Conservation (phyloP, 1,140 invertebrate species). For the Phthorimaea operculella region DNA sequence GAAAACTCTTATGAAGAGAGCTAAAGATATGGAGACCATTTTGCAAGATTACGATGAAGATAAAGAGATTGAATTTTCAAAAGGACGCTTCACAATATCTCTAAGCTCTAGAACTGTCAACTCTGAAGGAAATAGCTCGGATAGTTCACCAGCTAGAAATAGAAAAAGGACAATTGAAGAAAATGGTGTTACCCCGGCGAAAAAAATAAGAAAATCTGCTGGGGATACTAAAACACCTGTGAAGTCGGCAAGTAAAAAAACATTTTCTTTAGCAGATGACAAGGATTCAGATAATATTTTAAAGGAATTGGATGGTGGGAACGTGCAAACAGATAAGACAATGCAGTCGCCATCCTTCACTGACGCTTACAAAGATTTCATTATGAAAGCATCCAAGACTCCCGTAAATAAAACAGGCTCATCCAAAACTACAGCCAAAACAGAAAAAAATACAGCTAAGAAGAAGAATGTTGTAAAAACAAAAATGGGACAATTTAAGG, state of each 20-base stretch:
- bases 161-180: not conserved
- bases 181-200: not conserved
- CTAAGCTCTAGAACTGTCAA: conserved; percentile 4
- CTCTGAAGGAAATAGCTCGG: not conserved
- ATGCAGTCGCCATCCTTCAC: conserved; percentile 10
- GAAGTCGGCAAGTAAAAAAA: not conserved
- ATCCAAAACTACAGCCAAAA: conserved; percentile 12
- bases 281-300: conserved; percentile 11
- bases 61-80: conserved; percentile 4
- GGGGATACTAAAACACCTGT: not conserved
- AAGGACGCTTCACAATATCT: conserved; percentile 12
- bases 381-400: conserved; percentile 41
- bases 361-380: not conserved
- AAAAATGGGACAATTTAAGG: conserved; percentile 39
- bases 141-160: not conserved
- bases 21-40: conserved; percentile 38
- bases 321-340: conserved; percentile 4
- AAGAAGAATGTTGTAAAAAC: conserved; percentile 35
- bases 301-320: not conserved
- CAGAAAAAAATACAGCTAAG: conserved; percentile 2
- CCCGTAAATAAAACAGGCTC: conserved; percentile 39
- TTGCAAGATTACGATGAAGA: conserved; percentile 26
- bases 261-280: conserved; percentile 28
- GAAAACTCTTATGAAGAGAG: conserved; percentile 30
- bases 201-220: not conserved